Percentiles rank a stretch among this genome's conserved stretches.
These are phyloP conservation scores for Dendrocopos noguchii DNA, from an alignment of 2,113 vertebrate species.

Conservation along the genomic window DNA sequence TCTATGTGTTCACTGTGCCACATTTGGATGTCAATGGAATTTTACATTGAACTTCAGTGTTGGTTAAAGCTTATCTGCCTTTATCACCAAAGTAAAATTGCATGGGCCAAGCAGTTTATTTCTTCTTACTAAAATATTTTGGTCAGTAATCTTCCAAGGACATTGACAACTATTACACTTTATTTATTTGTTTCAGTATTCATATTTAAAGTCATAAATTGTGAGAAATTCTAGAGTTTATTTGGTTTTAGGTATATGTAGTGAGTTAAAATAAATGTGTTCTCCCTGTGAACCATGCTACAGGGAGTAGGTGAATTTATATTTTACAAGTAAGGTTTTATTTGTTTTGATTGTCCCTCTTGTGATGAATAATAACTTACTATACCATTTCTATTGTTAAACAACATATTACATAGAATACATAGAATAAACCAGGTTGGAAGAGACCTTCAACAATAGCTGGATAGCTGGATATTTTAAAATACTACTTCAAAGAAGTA, in stretches of 20 bases:
- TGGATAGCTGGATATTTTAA: neutral
- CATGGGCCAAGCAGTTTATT: neutral
- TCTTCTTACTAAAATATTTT: neutral
- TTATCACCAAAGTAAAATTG: neutral
- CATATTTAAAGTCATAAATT: neutral
- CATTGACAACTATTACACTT: neutral
- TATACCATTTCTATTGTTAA: conserved; percentile 2
- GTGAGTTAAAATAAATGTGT: neutral
- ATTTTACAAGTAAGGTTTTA: neutral
- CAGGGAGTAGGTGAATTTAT: neutral
- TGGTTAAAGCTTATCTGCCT: neutral
- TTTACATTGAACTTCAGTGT: neutral
- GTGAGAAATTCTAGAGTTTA: neutral
- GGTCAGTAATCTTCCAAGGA: neutral
- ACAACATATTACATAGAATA: no score
- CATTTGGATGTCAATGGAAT: neutral
- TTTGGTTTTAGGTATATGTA: neutral
- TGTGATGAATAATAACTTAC: neutral
- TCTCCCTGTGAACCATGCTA: neutral
- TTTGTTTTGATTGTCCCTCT: neutral
- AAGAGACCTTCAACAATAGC: no score
- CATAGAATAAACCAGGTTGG: no score
- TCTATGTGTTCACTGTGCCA: neutral
- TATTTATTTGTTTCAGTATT: neutral
- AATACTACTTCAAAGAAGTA: neutral